Base-by-base conservation (phyloP, 92 coral and sea anemone species). In the Actinostola sp. region DNA sequence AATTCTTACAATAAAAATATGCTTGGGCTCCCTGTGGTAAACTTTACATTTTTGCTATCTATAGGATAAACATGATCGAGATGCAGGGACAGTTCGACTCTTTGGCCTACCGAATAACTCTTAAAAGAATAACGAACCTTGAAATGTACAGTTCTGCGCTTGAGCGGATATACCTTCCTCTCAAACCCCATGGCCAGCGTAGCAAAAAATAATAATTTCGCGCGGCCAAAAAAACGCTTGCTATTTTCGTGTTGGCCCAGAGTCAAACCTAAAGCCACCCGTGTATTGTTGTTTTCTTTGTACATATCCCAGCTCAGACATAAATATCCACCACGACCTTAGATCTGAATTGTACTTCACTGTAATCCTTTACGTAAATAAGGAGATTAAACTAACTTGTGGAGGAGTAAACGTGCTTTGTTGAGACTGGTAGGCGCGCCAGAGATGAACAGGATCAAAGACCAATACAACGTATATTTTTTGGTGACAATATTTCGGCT, bases 31-130 rank as follows among this genome's bases (percentile, higher is more conserved):
- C n/a, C n/a, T n/a, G n/a, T n/a, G n/a, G n/a, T n/a, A n/a, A n/a
- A n/a, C n/a, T 36, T 36, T 4, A 4, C 31, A 7, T 17, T 54
- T 25, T 12, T n/a, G 2, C n/a, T 57, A 1, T 57, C 39, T 19
- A 8, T 80, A 94, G 98, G 98, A 91, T 60, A 94, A 94, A 80
- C 98, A 94, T 51, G 98, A 94, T 61, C 94, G 98, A 19, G 98
- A 94, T 71, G 98, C 98, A 0, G 98, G 98, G 21, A 94, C 98
- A 54, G 95, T 94, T 33, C 90, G 93, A 43, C 83, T 94, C 16
- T 94, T 94, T 81, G 98, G 98, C 20, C 78, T 94, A 34, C 86
- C 92, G 23, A 59, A 73, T 44, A 77, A 78, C 76, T 83, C 96
- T 15, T 74, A 29, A 53, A 20, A 53, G 7, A 53, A 26, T 3